phyloP scores from a whole-genome alignment of 2,797 vertebrate species.

The Aulostomus chinensis region DNA sequence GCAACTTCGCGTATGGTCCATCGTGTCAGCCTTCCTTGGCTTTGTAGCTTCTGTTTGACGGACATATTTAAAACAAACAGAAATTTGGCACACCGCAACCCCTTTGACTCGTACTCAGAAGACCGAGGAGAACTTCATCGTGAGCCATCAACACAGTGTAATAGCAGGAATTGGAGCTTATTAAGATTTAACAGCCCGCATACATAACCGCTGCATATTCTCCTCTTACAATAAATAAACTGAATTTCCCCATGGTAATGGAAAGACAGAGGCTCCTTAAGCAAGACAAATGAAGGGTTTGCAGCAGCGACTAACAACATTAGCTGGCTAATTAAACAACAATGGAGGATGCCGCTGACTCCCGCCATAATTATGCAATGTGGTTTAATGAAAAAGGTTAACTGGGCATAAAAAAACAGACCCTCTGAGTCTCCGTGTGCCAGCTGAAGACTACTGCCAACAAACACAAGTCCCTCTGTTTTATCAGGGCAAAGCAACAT shows the following conservation, averaged over 20 bases:
- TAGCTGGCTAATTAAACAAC: slow-evolving; percentile 86
- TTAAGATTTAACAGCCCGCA: slow-evolving; percentile 78
- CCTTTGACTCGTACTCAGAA: no score
- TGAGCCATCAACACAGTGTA: slow-evolving; percentile 44
- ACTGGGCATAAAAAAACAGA: slow-evolving; percentile 71
- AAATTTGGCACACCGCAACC: no score
- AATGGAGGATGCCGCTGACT: slow-evolving; percentile 76
- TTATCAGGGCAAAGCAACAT: slow-evolving; percentile 43
- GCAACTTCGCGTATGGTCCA: slow-evolving; percentile 79
- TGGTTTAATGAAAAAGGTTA: slow-evolving; percentile 80
- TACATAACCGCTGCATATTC: slow-evolving; percentile 56
- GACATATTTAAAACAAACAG: slow-evolving; percentile 58
- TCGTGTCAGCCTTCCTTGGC: slow-evolving; percentile 27
- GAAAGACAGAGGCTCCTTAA: slow-evolving; percentile 78
- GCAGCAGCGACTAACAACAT: slow-evolving; percentile 82
- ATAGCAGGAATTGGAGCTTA: slow-evolving; percentile 65
- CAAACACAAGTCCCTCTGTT: slow-evolving; percentile 50
- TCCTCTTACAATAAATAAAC: slow-evolving; percentile 80
- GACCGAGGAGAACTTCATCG: slow-evolving; percentile 28
- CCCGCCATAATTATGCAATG: slow-evolving; percentile 73
- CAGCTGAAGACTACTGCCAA: slow-evolving; percentile 28
- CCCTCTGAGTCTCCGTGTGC: slow-evolving; percentile 31
- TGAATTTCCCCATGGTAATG: slow-evolving; percentile 74
- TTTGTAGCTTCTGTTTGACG: slow-evolving; percentile 40
- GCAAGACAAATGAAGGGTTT: slow-evolving; percentile 85